phyloP scores from a whole-genome alignment of 2,888 invertebrate genomes.

The Nemurella pictetii region DNA sequence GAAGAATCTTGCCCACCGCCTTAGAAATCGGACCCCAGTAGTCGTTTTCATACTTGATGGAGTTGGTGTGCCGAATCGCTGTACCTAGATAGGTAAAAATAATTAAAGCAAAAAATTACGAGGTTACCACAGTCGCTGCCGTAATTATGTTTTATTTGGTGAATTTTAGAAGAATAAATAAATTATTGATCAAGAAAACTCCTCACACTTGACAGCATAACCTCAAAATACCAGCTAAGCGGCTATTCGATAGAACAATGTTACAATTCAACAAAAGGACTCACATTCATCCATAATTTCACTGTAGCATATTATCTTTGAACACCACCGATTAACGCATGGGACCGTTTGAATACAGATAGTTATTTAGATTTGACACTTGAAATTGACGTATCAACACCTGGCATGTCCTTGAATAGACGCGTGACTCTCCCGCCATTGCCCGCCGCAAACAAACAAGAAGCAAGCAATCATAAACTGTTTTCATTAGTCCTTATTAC shows the following conservation, averaged over 20 bases:
- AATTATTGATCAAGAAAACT: too few species aligned
- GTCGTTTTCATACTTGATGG: constrained; percentile 32
- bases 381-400: not conserved
- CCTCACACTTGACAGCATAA: not conserved
- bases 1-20: constrained; percentile 38
- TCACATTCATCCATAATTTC: not conserved
- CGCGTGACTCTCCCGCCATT: too few species aligned
- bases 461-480: too few species aligned
- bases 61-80: not conserved
- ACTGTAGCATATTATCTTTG: not conserved
- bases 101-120: too few species aligned
- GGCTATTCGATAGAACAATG: not conserved
- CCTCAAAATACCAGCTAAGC: not conserved
- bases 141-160: too few species aligned
- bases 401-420: too few species aligned
- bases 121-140: not conserved
- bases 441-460: too few species aligned
- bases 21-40: constrained; percentile 39
- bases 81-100: too few species aligned
- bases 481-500: too few species aligned
- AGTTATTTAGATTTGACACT: not conserved
- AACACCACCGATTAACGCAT: too few species aligned
- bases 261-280: not conserved
- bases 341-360: not conserved
- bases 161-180: too few species aligned